phyloP scores from a whole-genome alignment of 2,113 vertebrate genomes.

The Pungitius pungitius region DNA sequence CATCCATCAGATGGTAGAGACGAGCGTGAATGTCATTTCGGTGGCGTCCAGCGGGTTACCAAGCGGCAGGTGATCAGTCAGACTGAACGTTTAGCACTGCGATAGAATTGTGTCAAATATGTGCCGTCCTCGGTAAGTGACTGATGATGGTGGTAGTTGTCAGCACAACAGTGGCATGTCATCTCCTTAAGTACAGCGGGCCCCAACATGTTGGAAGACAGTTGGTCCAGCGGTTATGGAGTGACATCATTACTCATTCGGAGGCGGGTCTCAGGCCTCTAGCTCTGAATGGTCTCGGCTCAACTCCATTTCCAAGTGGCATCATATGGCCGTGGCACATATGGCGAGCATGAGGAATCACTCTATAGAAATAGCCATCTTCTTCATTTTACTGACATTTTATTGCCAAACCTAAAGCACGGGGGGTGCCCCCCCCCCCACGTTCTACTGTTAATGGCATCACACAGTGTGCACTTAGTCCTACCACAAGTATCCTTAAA shows the following conservation, averaged over 20 bases:
- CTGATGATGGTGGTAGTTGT: neutral
- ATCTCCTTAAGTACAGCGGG: neutral
- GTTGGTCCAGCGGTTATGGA: neutral
- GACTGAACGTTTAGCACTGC: neutral
- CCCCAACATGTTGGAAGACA: neutral
- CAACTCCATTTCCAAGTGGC: neutral
- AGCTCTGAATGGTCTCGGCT: neutral
- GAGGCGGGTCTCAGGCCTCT: neutral
- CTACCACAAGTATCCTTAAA: constrained; percentile 24
- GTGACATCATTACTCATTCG: neutral
- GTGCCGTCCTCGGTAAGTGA: neutral
- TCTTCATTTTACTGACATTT: neutral
- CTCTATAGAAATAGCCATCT: neutral
- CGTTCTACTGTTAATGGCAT: constrained; percentile 19
- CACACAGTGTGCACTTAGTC: constrained; percentile 1
- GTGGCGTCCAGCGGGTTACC: neutral
- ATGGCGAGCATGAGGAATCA: neutral
- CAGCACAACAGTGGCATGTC: neutral
- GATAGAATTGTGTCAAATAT: neutral
- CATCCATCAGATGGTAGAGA: neutral
- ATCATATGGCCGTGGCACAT: neutral
- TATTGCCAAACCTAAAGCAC: neutral
- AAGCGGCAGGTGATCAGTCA: neutral
- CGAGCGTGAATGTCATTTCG: neutral
- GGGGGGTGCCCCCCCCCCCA: neutral